Evolutionary conservation across 2,888 invertebrate species (phyloP).

Genomic region (Physocephala rufipes): DNA sequence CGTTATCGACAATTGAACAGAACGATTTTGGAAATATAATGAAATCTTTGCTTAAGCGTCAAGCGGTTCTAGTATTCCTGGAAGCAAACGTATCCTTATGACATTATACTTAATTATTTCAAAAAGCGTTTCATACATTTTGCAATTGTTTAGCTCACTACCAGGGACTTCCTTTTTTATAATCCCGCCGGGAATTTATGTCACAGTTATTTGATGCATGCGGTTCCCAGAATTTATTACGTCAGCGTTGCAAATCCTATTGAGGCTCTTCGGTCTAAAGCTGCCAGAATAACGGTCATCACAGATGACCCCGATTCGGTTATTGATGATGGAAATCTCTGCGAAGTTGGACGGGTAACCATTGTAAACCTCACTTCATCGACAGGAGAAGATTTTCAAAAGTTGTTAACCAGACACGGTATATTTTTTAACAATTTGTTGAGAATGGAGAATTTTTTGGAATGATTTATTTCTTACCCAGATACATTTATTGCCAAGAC

Average conservation of each 20-base stretch:
- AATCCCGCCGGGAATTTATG: conserved; percentile 36
- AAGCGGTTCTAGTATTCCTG: conserved; percentile 31
- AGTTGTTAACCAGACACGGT: conserved; percentile 17
- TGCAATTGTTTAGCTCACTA: conserved; percentile 42
- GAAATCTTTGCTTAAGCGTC: conserved; percentile 3
- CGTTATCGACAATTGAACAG: conserved; percentile 31
- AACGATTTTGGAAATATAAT: conserved; percentile 34
- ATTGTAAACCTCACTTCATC: conserved; percentile 2
- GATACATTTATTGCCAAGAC: conserved; percentile 9
- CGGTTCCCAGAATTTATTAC: conserved; percentile 41
- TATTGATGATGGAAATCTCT: background rate
- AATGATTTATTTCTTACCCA: background rate
- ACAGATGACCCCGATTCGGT: no score
- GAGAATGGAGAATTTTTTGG: background rate
- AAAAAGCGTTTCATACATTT: background rate
- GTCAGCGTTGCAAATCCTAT: conserved; percentile 46
- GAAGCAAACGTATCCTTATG: conserved; percentile 37
- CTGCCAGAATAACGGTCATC: background rate
- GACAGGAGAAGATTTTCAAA: background rate
- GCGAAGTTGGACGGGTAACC: background rate
- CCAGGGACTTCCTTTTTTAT: conserved; percentile 46
- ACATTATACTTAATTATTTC: conserved; percentile 40
- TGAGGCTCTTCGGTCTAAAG: conserved; percentile 26
- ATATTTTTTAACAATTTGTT: background rate
- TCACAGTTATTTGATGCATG: conserved; percentile 40